Base-by-base conservation (phyloP, 2,888 invertebrate species). In the Thereva unica region DNA sequence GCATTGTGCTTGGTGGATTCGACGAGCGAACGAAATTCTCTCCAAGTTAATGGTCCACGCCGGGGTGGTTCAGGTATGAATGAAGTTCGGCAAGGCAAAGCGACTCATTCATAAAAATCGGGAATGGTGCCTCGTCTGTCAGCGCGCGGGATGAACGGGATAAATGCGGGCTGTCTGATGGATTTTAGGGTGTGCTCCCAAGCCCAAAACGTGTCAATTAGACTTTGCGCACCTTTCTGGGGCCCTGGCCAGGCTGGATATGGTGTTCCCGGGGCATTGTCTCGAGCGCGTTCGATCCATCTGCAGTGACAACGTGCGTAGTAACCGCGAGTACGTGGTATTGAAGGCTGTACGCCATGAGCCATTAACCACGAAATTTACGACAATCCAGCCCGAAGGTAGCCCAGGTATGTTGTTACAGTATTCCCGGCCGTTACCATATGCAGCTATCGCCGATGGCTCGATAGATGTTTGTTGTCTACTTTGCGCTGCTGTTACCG, bases 341-440 rank as follows among this genome's bases (percentile, higher is more conserved):
- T 35, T 40, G 57, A 59, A 59, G 52, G 61, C 61, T 53, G 64
- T 50, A 42, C 61, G 67, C 56, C 67, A 67, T 69, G 69, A 67
- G 67, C 67, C 69, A 69, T 69, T 69, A 68, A 68, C 61, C 67
- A 68, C 59, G 61, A 68, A 69, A 69, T 69, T 68, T 69, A 69
- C 68, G 67, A 69, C 68, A 64, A 67, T 42, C 23, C 37, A 10
- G 42, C 37, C 40, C n/a, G 40, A 59, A 67, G 63, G 52, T 44
- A 67, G 44, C 35, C 49, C 54, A 64, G 47, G 12, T 47, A 55
- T 34, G 10, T 9, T 63, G 10, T 23, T 23, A 23, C 50, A 61
- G 41, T 34, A 61, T 61, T 50, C 34, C n/a, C 9, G 40, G 59
- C 45, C 34, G 23, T 23, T 23, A 10, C 40, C 38, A 37, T 6